A percentile compares a stretch with the other conserved stretches of the same genome.
Evolutionary conservation across 2,888 invertebrate genomes (phyloP).

Genomic region (Crematogaster levior): DNA sequence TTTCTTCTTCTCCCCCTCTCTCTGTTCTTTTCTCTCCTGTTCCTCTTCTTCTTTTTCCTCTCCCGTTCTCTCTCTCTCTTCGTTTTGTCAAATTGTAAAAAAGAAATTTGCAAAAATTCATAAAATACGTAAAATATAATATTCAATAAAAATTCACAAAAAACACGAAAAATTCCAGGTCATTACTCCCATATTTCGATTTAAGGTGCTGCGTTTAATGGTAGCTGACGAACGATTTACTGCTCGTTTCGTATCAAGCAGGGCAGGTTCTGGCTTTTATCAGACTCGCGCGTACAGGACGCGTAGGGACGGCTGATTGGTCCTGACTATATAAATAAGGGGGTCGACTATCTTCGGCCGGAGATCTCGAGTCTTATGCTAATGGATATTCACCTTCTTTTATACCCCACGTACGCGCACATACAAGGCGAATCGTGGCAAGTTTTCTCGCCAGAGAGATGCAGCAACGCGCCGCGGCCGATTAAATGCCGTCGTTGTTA

Average conservation of each 20-base stretch:
- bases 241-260: slow-evolving; percentile 8
- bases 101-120: too few relatives aligned
- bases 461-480: slow-evolving; percentile 30
- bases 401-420: slow-evolving; percentile 3
- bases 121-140: neutral
- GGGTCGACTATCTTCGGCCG: slow-evolving; percentile 57
- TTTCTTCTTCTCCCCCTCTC: neutral
- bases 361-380: slow-evolving; percentile 70
- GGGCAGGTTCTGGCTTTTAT: slow-evolving; percentile 34
- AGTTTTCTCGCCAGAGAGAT: slow-evolving; percentile 44
- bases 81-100: too few relatives aligned
- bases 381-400: slow-evolving; percentile 67
- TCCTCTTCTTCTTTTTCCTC: neutral
- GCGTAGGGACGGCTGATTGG: slow-evolving; percentile 57
- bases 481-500: slow-evolving; percentile 57
- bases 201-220: slow-evolving; percentile 28
- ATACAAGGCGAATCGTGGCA: slow-evolving; percentile 3
- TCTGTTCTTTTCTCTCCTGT: neutral
- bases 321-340: slow-evolving; percentile 71
- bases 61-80: neutral
- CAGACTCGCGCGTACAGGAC: slow-evolving; percentile 13
- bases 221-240: slow-evolving; percentile 9
- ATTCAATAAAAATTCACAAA: neutral
- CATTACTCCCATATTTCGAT: neutral
- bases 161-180: neutral